Conservation (phyloP, 2,113 vertebrate genomes). For the Dascyllus trimaculatus region DNA sequence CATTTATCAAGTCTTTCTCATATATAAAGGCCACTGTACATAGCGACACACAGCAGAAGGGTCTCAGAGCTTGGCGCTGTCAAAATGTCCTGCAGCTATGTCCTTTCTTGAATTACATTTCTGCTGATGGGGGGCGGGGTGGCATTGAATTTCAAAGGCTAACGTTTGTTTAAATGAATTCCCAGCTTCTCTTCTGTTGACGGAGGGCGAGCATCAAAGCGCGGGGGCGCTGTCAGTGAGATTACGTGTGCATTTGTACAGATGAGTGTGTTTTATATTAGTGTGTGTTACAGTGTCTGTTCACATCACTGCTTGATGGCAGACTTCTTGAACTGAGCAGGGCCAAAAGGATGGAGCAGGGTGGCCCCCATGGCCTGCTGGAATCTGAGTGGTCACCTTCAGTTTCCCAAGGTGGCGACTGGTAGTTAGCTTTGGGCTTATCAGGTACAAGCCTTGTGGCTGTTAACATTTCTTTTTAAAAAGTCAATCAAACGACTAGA, state of each 20-base stretch:
- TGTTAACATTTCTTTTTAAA: background rate
- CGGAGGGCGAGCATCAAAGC: constrained; percentile 54
- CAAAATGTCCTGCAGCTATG: constrained; percentile 61
- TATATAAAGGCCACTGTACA: constrained; percentile 54
- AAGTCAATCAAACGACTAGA: background rate
- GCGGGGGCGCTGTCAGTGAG: constrained; percentile 5
- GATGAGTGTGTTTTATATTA: constrained; percentile 14
- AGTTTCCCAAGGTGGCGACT: no score
- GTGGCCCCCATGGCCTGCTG: no score
- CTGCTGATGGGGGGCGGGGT: background rate
- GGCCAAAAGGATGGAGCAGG: background rate
- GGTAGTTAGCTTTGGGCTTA: background rate
- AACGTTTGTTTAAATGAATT: constrained; percentile 62
- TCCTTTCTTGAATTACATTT: constrained; percentile 66
- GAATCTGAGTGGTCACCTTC: no score
- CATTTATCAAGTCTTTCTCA: constrained; percentile 73
- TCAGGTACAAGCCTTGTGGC: background rate
- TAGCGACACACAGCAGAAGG: constrained; percentile 27
- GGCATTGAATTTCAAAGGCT: constrained; percentile 61
- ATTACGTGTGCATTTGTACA: constrained; percentile 23
- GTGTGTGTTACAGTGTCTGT: background rate
- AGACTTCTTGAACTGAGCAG: constrained; percentile 20
- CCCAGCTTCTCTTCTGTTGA: constrained; percentile 29
- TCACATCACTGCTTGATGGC: background rate
- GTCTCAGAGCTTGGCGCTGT: background rate